Evolutionary conservation across 2,888 invertebrate species (phyloP), one percentile per base, ranked within the genome.

Genomic region (Andrena fulva): DNA sequence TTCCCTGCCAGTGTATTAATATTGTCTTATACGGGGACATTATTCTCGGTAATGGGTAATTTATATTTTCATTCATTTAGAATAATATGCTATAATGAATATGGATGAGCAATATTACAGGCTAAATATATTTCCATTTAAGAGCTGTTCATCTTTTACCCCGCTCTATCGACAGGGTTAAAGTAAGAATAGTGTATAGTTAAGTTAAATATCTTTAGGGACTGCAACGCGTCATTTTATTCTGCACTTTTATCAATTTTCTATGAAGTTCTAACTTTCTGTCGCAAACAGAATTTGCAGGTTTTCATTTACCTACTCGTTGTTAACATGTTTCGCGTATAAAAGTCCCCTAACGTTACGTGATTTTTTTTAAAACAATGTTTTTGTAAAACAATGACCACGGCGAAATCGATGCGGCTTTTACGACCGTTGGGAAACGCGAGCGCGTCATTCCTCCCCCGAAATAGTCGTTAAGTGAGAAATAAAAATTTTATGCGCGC

Each of bases 401-500:
- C 0, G 10, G 16, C 20, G n/a, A 29, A 29, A 64, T 27, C 31
- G 42, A 74, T 76, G 2, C 60, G 12, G 5, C 2, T 77, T 84
- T 77, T 84, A 80, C 31, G 42, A 74, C 42, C 3, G 27, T 31
- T n/a, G 20, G 27, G 24, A 52, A 54, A 62, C 59, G 27, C 16
- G 52, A n/a, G 24, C 24, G 54, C 35, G 27, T 16, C n/a, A 50
- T 59, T 48, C 5, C 16, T 8, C 10, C 35, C 20, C 12, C 20
- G 31, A 29, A 63, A 72, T 64, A 33, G 62, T 33, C 62, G 56
- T 72, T 66, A 78, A 62, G 60, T 52, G 59, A 16, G 66, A 70
- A 73, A 82, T 75, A 78, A 81, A 77, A 72, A 24, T 31, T n/a
- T 78, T 73, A 77, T 70, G 6, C 8, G 42, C 35, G 35, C 59